Percentiles rank a stretch among this genome's conserved stretches.
phyloP scores from a whole-genome alignment of 2,113 vertebrate species.

The Myanophis thanlyinensis region DNA sequence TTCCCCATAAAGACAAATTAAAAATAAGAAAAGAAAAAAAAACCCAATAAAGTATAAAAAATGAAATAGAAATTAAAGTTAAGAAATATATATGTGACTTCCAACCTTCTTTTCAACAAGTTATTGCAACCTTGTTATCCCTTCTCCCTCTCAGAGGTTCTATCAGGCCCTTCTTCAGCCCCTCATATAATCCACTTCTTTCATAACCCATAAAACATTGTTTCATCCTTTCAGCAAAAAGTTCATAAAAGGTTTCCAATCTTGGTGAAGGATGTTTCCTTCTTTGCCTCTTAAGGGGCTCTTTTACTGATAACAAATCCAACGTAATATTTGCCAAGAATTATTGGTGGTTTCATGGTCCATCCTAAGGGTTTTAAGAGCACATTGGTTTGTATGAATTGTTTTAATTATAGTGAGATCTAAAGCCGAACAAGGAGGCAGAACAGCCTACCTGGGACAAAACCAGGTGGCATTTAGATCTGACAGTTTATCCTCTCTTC shows the following conservation, averaged over 20 bases:
- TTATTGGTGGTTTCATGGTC: background rate
- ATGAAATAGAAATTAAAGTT: background rate
- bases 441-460: background rate
- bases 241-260: background rate
- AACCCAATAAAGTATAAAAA: background rate
- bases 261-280: background rate
- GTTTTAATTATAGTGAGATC: conserved; percentile 7
- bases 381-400: background rate
- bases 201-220: background rate
- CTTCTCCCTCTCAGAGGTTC: background rate
- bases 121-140: background rate
- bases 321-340: background rate
- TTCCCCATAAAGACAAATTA: background rate
- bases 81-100: background rate
- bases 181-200: background rate
- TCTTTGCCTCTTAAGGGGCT: background rate
- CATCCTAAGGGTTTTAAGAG: background rate
- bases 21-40: background rate
- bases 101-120: background rate
- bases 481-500: background rate
- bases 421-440: background rate
- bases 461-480: background rate
- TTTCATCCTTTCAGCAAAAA: background rate
- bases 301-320: background rate
- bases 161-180: background rate